Evolutionary conservation across 2,113 vertebrate genomes (phyloP).

Genomic region (Ifrita kowaldi): DNA sequence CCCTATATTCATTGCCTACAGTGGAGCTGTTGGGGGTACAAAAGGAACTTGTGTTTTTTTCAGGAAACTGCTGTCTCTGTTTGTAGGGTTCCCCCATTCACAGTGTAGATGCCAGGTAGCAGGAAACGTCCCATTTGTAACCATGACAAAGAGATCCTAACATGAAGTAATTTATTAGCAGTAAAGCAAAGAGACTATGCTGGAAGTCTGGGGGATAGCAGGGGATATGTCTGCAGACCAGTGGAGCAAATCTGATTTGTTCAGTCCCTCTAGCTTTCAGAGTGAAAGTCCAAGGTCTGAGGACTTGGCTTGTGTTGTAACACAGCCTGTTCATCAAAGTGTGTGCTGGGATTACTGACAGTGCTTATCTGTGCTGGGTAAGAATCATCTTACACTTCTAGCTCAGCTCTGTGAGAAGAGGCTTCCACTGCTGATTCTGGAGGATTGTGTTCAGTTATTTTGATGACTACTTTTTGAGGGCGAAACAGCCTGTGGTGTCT

Average conservation of each 20-base stretch:
- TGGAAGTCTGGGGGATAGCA: background rate
- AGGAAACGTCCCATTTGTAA: background rate
- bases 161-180: background rate
- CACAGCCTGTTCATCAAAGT: background rate
- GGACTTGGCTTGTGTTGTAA: background rate
- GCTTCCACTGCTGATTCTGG: background rate
- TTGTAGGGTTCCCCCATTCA: background rate
- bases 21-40: background rate
- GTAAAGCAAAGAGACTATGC: background rate
- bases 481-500: background rate
- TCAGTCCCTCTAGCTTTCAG: background rate
- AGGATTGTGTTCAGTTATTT: background rate
- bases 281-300: background rate
- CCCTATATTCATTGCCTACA: background rate
- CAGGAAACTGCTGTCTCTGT: background rate
- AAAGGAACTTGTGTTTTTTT: background rate
- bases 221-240: background rate
- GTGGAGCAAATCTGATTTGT: background rate
- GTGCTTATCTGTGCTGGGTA: background rate
- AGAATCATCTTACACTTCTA: background rate
- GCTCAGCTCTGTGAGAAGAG: background rate
- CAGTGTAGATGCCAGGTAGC: background rate
- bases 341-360: background rate
- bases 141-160: background rate
- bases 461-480: accelerated